Evolutionary conservation across 1,140 invertebrate genomes (phyloP).

Genomic region (Pseudomyrmex concolor): DNA sequence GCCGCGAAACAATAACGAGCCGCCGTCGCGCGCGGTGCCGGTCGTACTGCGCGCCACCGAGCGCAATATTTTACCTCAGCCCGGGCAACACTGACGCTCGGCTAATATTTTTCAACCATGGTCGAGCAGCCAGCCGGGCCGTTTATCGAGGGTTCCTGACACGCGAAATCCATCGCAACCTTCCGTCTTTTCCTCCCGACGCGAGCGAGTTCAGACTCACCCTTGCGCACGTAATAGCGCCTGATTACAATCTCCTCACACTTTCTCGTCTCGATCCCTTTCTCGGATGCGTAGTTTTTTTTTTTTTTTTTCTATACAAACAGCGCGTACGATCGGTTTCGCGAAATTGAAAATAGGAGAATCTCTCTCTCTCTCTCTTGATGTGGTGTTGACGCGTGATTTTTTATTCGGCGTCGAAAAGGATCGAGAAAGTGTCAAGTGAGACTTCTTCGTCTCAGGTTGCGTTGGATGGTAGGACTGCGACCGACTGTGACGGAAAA

Average conservation of each 20-base stretch:
- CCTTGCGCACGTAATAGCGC: background rate
- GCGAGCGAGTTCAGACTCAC: constrained; percentile 5
- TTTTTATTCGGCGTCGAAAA: constrained; percentile 46
- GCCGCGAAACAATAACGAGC: constrained; percentile 60
- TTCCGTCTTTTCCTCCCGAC: constrained; percentile 38
- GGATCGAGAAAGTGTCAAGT: background rate
- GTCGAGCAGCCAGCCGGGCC: constrained; percentile 63
- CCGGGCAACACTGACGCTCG: constrained; percentile 55
- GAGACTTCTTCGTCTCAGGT: background rate
- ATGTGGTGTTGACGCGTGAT: constrained; percentile 56
- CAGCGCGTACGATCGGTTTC: background rate
- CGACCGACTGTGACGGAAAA: constrained; percentile 41
- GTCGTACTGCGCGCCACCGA: constrained; percentile 36
- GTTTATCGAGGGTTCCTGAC: constrained; percentile 63
- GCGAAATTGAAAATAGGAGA: constrained; percentile 65
- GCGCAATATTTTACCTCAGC: constrained; percentile 58
- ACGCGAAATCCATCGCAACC: constrained; percentile 61
- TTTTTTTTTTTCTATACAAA: constrained; percentile 3
- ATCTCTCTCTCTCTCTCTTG: no score
- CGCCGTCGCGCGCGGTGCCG: constrained; percentile 11
- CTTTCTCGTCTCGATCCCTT: background rate
- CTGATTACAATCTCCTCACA: background rate
- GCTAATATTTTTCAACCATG: constrained; percentile 66
- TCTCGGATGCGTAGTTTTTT: constrained; percentile 1
- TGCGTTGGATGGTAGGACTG: constrained; percentile 66